Evolutionary conservation across 1,140 invertebrate species (phyloP), one percentile per base, ranked within the genome.

Genomic region (Diabrotica undecimpunctata): DNA sequence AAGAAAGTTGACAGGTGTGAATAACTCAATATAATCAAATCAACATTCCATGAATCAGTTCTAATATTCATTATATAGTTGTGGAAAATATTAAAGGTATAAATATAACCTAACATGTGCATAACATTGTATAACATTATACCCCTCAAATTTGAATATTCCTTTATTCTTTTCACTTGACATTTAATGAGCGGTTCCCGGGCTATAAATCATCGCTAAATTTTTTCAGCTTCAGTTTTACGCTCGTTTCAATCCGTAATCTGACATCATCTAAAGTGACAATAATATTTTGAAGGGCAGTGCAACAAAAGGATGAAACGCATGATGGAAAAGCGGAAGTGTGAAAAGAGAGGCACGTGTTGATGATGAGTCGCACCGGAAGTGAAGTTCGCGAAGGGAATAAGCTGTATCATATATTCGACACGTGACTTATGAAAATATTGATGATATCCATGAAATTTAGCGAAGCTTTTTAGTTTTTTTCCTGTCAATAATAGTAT

Each of bases 321-420:
- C 12, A 50, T 39, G 58, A 25, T 51, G 38, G 58, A 11, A 54
- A 13, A 59, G 62, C 66, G 72, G 72, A 74, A 70, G 66, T 70
- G 64, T 64, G 64, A 60, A 71, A 64, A 72, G 67, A 67, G 69
- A 69, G 72, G 63, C 72, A 74, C 72, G 72, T 72, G 72, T 64
- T 57, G 57, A 64, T 67, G 70, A 74, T 72, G 69, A 74, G 70
- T 65, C 64, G 65, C 65, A 61, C 67, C 72, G 72, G 72, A 74
- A 74, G 72, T 72, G 38, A 69, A 72, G 70, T 68, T 66, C 72
- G 72, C 63, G 70, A 69, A 59, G 63, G 67, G 64, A 69, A 72
- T 58, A 72, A 66, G 66, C 61, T 64, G 69, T 69, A 58, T 74
- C 65, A 67, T 69, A 71, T 71, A 71, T 69, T 62, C 55, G 66